Evolutionary conservation across 2,797 vertebrate genomes (phyloP), one percentile per base, ranked within the genome.

Genomic region (Microctenopoma steveboyesi): DNA sequence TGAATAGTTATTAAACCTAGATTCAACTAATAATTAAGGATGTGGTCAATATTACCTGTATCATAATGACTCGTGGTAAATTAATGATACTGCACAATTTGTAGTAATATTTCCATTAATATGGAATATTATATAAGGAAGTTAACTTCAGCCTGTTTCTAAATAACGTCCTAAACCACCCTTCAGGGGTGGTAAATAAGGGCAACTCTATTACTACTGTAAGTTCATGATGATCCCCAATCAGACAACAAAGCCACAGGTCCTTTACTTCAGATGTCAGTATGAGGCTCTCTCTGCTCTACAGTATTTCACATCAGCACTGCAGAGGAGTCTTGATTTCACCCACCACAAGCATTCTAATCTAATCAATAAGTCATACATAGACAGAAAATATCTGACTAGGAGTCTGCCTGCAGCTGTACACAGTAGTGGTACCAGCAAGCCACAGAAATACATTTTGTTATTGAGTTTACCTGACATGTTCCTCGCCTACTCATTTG

Each of bases 261-360:
- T 72, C 69, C 83, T 51, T 91, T 90, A 86, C 84, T 88, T 74
- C 27, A n/a, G 51, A 83, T 91, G 87, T 94, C 88, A 88, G 28
- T 78, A 54, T 54, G 30, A 54, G 61, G 9, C 43, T 49, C 28
- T 25, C 28, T 62, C 27, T 12, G 13, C 40, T 90, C 61, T 70
- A 53, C 83, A 86, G 74, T 37, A 68, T 78, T 48, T 54, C 67
- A 77, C 53, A 85, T 85, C 75, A 86, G 72, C 58, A 42, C 54
- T 5, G 4, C 57, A 64, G 18, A 76, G 49, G 67, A 78, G 72
- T 72, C 76, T 78, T 70, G 78, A 69, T 82, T 79, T 74, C 42
- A 53, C 39, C 37, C 49, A 55, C 35, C 62, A 62, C 66, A 72
- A 70, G 80, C 71, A 75, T 76, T 69, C 58, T 64, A 83, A 82